Evolutionary conservation across 2,113 vertebrate species (phyloP), one percentile per base, ranked within the genome.

Genomic region (Madoqua kirkii): DNA sequence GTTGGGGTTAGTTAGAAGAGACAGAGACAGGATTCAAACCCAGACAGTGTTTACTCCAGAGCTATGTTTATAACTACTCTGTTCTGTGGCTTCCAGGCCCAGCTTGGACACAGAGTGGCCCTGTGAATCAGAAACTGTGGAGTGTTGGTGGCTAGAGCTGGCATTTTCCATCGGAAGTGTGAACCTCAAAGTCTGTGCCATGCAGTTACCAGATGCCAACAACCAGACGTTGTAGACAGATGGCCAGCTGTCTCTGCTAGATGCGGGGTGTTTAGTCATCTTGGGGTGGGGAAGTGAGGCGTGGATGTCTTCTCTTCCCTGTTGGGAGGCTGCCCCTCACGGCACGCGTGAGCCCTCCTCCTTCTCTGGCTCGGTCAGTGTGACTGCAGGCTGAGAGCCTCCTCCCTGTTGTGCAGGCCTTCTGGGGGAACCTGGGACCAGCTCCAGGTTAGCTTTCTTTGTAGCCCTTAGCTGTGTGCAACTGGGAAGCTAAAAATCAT

Each of bases 1-100:
- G 82, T 54, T 89, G 43, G 52, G 40, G 59, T 67, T 50, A 91
- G 60, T 52, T 31, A 59, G 23, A 82, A 79, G 87, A 45, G 57
- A 95, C 40, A 96, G 93, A 88, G 62, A n/a, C 48, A 55, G 85
- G 52, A 90, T 93, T 96, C 48, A 97, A 87, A 76, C 57, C 33
- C 50, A 92, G 48, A 36, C 36, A 62, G 29, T 60, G n/a, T 64
- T 94, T 78, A 52, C 45, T 96, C 45, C 91, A 84, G 60, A 79
- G 36, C 33, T 62, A 23, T 27, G 3, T 78, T 93, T 89, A 54
- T 89, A 84, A 84, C 87, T 45, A 21, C 45, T 67, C 5, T 7
- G 31, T 36, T 82, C 60, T 36, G 3, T 21, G 91, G 74, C 79
- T 81, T 89, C 64, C 33, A 78, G 89, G 52, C 64, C 71, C 6